Evolutionary conservation across 2,113 vertebrate genomes (phyloP).

Genomic region (Melospiza melodia): DNA sequence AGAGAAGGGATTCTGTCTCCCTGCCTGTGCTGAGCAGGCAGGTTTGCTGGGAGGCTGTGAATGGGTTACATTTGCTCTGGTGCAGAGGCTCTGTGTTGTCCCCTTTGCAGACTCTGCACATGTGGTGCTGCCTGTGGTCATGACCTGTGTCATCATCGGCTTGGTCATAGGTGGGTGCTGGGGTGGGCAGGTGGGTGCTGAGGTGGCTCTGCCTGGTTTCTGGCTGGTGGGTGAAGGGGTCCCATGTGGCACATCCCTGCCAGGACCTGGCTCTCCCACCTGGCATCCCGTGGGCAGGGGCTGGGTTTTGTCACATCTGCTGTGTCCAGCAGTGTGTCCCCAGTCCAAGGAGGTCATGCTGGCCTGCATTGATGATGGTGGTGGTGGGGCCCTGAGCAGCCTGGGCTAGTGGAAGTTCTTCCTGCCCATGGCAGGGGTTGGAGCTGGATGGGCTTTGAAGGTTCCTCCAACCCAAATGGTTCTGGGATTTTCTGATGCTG

Average conservation of each 20-base stretch:
- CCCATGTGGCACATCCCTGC: neutral
- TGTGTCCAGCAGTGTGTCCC: neutral
- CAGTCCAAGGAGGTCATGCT: rapidly evolving
- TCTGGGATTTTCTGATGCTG: neutral
- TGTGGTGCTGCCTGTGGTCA: neutral
- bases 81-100: neutral
- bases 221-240: neutral
- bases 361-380: neutral
- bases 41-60: neutral
- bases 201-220: neutral
- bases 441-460: neutral
- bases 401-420: neutral
- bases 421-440: neutral
- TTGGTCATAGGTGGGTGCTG: neutral
- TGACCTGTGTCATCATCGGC: neutral
- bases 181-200: neutral
- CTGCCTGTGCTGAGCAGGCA: neutral
- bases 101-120: neutral
- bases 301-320: neutral
- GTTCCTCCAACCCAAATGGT: rapidly evolving
- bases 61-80: rapidly evolving
- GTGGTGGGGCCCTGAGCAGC: neutral
- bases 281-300: rapidly evolving
- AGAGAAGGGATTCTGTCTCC: rapidly evolving
- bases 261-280: neutral